Evolutionary conservation across 2,888 invertebrate genomes (phyloP).

Genomic region (Patella depressa): DNA sequence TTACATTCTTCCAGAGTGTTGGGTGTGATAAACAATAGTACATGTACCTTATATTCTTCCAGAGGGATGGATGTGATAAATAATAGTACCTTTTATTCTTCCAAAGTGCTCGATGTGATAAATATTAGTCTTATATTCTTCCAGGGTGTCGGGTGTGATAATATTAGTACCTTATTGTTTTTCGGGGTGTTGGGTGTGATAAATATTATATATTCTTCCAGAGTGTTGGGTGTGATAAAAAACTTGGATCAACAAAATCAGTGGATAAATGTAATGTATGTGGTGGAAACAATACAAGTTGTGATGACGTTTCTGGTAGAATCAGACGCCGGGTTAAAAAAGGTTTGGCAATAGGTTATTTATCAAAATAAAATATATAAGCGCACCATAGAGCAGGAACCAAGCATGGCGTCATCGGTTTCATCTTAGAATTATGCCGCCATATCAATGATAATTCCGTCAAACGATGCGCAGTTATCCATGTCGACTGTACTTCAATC

Average conservation of each 20-base stretch:
- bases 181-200: too few relatives aligned
- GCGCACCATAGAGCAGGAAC: too few relatives aligned
- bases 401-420: too few relatives aligned
- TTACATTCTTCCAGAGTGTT: slow-evolving; percentile 4
- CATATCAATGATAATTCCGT: too few relatives aligned
- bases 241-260: slow-evolving; percentile 8
- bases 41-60: neutral
- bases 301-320: neutral
- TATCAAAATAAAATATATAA: too few relatives aligned
- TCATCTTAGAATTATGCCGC: too few relatives aligned
- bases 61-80: too few relatives aligned
- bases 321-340: neutral
- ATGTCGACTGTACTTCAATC: too few relatives aligned
- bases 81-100: too few relatives aligned
- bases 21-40: neutral
- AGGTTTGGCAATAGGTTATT: neutral
- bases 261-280: slow-evolving; percentile 18
- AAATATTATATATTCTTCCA: neutral
- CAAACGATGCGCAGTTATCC: too few relatives aligned
- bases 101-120: too few relatives aligned
- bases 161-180: too few relatives aligned
- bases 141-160: neutral
- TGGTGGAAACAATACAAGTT: slow-evolving; percentile 6
- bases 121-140: neutral
- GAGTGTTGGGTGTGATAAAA: slow-evolving; percentile 20